Percentiles rank a stretch among this genome's conserved stretches.
Evolutionary conservation across 2,113 vertebrate genomes (phyloP).

Genomic region (Malurus elegans): DNA sequence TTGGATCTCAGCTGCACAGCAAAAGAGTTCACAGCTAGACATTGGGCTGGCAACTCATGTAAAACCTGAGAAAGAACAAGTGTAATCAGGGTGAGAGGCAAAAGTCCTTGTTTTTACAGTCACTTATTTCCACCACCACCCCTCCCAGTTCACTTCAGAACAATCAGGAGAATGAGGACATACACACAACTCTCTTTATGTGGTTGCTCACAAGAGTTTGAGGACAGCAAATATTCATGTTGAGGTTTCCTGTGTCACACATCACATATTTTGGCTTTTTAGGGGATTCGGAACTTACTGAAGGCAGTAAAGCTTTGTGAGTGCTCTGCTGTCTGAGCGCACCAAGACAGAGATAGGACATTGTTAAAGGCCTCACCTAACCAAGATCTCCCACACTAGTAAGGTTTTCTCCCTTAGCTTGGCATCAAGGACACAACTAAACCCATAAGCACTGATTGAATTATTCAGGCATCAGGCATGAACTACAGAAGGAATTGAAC

Average conservation of each 20-base stretch:
- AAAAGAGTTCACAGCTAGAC: neutral
- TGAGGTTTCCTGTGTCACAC: neutral
- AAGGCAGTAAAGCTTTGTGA: neutral
- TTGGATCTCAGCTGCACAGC: neutral
- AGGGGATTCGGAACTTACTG: neutral
- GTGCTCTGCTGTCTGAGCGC: rapidly evolving
- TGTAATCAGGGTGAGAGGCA: neutral
- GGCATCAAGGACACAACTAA: neutral
- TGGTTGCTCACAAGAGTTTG: neutral
- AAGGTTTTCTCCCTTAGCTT: neutral
- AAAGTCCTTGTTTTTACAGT: neutral
- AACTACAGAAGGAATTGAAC: neutral
- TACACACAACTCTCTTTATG: neutral
- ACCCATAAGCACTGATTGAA: neutral
- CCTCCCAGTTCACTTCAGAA: neutral
- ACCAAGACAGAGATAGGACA: neutral
- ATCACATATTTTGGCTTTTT: neutral
- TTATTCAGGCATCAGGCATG: neutral
- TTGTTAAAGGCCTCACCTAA: neutral
- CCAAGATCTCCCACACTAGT: neutral
- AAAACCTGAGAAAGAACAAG: neutral
- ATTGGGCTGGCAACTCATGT: neutral
- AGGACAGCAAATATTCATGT: neutral
- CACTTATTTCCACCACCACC: neutral
- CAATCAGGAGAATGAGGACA: neutral